Base-by-base conservation (phyloP, 2,888 invertebrate genomes). In the Ennomos erosarius region DNA sequence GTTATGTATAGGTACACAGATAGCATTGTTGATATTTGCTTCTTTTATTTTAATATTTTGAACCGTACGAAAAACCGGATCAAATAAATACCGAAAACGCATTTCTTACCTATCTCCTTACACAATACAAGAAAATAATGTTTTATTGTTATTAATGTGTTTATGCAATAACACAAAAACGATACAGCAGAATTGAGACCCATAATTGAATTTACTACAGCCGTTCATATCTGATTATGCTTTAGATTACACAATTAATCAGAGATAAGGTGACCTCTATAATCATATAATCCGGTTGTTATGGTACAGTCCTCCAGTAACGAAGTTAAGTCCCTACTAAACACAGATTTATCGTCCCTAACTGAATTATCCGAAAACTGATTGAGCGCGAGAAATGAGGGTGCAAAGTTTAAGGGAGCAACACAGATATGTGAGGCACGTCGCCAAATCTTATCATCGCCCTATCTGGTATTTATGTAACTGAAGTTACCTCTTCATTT, bases 281-380 rank as follows among this genome's bases (percentile, higher is more conserved):
- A 88, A 88, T 88, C 78, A 70, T 72, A 81, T 84, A 81, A 84
- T 77, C 73, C 68, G 67, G 68, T 67, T 75, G 77, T 88, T 87
- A 86, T 84, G 76, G 67, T 74, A 74, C 78, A 72, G 73, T 73
- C 79, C 81, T 79, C 73, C 69, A 68, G 71, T 87, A 88, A 90
- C 87, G 76, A 75, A 85, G 85, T 90, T 84, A 84, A 81, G 75
- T 75, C 79, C 68, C 77, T 75, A 75, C 79, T 82, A 85, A 88
- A 87, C 87, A 79, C 79, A 86, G 91, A 92, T 92, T 92, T 92
- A 91, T 90, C 78, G 80, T 85, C 88, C 88, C 84, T 88, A 87
- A 89, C 76, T 75, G 81, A 89, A 90, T 90, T 90, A 88, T 84
- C 73, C 73, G 79, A 80, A 82, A 88, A 83, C 85, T 85, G 85